A percentile compares a stretch with the other conserved stretches of the same genome.
Evolutionary conservation across 2,797 vertebrate genomes (phyloP).

Genomic region (Gymnothorax reevesii): DNA sequence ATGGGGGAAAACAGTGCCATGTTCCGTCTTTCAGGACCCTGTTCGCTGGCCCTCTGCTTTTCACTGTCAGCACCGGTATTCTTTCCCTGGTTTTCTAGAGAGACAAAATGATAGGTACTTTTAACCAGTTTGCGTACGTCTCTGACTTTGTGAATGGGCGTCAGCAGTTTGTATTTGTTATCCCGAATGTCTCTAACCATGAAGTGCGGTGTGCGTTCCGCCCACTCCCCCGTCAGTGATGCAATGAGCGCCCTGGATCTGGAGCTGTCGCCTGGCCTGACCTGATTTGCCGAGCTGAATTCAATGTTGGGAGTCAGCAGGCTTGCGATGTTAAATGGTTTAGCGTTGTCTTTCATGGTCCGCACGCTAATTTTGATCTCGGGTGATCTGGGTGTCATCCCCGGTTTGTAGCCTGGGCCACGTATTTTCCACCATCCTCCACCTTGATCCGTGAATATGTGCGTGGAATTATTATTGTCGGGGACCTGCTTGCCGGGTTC

Average conservation of each 20-base stretch:
- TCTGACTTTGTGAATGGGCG: constrained; percentile 90
- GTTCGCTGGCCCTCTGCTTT: constrained; percentile 66
- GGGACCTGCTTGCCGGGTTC: constrained; percentile 56
- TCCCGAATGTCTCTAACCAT: constrained; percentile 88
- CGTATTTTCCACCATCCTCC: constrained; percentile 47
- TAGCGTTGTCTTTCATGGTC: constrained; percentile 77
- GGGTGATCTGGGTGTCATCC: constrained; percentile 54
- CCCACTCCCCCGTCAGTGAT: constrained; percentile 56
- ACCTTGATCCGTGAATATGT: constrained; percentile 27
- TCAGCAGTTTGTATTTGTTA: constrained; percentile 81
- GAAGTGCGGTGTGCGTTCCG: constrained; percentile 86
- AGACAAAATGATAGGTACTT: constrained; percentile 83
- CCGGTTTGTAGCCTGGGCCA: constrained; percentile 19
- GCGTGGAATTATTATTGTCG: constrained; percentile 59
- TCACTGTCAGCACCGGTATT: constrained; percentile 65
- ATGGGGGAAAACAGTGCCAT: constrained; percentile 76
- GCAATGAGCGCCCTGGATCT: constrained; percentile 65
- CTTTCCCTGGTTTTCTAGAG: constrained; percentile 77
- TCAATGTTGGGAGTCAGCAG: constrained; percentile 88
- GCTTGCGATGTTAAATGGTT: constrained; percentile 84
- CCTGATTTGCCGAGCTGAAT: constrained; percentile 57
- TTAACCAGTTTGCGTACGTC: constrained; percentile 96
- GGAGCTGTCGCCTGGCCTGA: constrained; percentile 68
- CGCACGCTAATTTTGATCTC: constrained; percentile 91
- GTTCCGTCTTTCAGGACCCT: constrained; percentile 57